Evolutionary conservation across 2,797 vertebrate species (phyloP), one percentile per base, ranked within the genome.

Genomic region (Typhlichthys subterraneus): DNA sequence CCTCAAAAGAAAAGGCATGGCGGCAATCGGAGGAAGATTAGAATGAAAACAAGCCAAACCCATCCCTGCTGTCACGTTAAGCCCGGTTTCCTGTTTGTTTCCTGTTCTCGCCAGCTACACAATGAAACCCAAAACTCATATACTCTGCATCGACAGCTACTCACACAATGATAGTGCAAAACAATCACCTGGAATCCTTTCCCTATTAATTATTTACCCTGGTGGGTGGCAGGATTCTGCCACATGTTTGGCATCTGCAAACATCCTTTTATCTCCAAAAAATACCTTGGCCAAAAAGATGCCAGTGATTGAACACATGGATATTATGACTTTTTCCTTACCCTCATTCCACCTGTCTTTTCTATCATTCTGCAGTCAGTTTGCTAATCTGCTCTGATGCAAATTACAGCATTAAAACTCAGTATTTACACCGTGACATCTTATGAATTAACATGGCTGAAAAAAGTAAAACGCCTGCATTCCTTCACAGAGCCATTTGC

Each of bases 371-470:
- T 12, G 2, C 19, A 9, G 15, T 19, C 10, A 5, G 1, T 38
- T n/a, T 55, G n/a, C 13, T 67, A 77, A 68, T 76, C 74, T 83
- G 75, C 72, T 61, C 50, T 8, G 14, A 61, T 75, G 67, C 82
- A 78, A 29, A 70, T 75, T 49, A 4, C 58, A 72, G 70, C 63
- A 64, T 85, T 71, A 75, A 61, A 53, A 56, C 73, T 66, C 74
- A 61, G 61, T 85, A 74, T 84, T 84, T 77, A 85, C 73, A 76
- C 77, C 61, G 78, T 55, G 67, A 67, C 63, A 70, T 53, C 70
- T 63, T 73, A 81, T 84, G 82, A 88, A 91, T 88, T 87, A 89
- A 88, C 81, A 81, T 82, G 59, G 62, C 60, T 2, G 3, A 46
- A 69, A 59, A 81, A 66, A 19, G 42, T 2, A 15, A 62, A 47